phyloP scores from a whole-genome alignment of 1,140 invertebrate genomes.

The Chlorops oryzae region DNA sequence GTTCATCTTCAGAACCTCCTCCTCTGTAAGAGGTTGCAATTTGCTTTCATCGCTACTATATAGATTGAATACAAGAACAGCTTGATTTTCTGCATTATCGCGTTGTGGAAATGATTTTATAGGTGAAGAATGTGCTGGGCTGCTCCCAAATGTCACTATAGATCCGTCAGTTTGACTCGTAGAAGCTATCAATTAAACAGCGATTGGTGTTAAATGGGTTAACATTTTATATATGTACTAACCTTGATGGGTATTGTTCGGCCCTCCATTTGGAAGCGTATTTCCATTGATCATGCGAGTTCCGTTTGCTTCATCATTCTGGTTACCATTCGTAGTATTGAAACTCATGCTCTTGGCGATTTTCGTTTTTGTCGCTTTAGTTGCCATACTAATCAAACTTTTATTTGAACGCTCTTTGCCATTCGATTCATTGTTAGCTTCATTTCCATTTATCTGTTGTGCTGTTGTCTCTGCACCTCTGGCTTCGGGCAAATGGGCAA shows the following conservation, averaged over 20 bases:
- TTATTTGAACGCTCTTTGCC: constrained; percentile 25
- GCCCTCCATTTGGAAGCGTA: not conserved
- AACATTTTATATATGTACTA: too few species aligned
- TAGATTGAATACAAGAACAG: constrained; percentile 37
- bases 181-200: too few species aligned
- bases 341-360: constrained; percentile 43
- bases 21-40: constrained; percentile 40
- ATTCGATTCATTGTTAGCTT: not conserved
- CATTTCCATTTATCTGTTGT: not conserved
- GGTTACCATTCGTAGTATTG: constrained; percentile 20
- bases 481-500: constrained; percentile 27
- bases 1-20: constrained; percentile 47
- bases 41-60: constrained; percentile 38
- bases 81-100: constrained; percentile 17
- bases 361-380: constrained; percentile 43
- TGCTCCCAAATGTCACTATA: too few species aligned
- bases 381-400: constrained; percentile 33
- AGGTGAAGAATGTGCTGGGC: constrained; percentile 12
- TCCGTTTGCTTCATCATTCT: constrained; percentile 6
- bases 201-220: too few species aligned
- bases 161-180: too few species aligned
- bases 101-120: constrained; percentile 2
- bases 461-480: constrained; percentile 12
- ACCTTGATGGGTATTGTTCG: too few species aligned
- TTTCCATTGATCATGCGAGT: constrained; percentile 5